Evolutionary conservation across 2,888 invertebrate genomes (phyloP).

Genomic region (Coelinius sp.): DNA sequence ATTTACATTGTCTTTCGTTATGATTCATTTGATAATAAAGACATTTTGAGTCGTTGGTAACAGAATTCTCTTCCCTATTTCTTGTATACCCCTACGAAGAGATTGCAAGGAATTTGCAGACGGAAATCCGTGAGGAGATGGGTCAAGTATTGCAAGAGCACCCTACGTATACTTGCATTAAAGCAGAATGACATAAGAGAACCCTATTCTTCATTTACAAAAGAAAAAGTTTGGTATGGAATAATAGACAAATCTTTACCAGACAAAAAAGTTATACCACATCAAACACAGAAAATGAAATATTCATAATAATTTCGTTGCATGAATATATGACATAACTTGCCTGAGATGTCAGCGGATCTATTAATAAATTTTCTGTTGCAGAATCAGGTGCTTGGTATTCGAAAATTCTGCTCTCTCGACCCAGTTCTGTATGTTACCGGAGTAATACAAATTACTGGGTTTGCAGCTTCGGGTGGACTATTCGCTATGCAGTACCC

Average conservation of each 20-base stretch:
- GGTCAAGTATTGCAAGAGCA: constrained; percentile 49
- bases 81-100: background rate
- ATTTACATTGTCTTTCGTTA: constrained; percentile 17
- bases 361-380: constrained; percentile 22
- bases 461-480: background rate
- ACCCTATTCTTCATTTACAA: constrained; percentile 1
- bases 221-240: background rate
- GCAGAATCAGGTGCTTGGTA: background rate
- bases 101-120: background rate
- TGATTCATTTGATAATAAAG: constrained; percentile 13
- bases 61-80: background rate
- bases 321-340: background rate
- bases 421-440: constrained; percentile 5
- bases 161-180: constrained; percentile 5
- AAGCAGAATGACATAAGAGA: background rate
- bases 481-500: background rate
- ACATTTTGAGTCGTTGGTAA: background rate
- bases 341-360: background rate
- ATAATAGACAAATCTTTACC: background rate
- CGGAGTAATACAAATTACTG: constrained; percentile 7
- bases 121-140: constrained; percentile 38
- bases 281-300: background rate
- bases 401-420: constrained; percentile 30
- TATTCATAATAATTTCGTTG: background rate
- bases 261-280: background rate